Evolutionary conservation across 2,113 vertebrate species (phyloP).

Genomic region (Crotalus tigris): DNA sequence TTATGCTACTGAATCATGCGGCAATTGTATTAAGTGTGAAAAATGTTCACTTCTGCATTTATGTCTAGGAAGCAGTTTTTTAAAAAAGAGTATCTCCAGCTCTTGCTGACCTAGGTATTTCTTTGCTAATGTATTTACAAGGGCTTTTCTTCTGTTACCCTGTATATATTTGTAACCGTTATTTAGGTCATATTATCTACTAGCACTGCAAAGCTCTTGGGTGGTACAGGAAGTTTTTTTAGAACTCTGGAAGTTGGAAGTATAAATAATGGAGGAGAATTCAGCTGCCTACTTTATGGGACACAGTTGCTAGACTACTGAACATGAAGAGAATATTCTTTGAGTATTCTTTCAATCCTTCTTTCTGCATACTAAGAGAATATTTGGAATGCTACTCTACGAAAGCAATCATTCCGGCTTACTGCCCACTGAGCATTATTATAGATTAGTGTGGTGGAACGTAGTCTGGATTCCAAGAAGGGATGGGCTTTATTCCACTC

Average conservation of each 20-base stretch:
- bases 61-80: not conserved
- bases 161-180: not conserved
- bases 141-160: not conserved
- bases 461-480: not conserved
- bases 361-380: not conserved
- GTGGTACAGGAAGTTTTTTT: not conserved
- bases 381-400: too few species aligned
- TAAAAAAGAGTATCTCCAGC: not conserved
- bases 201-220: not conserved
- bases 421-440: not conserved
- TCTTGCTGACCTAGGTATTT: not conserved
- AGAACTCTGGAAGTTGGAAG: not conserved
- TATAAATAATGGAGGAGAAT: not conserved
- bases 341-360: not conserved
- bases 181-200: not conserved
- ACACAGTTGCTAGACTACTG: not conserved
- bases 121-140: conserved; percentile 3
- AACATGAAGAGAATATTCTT: not conserved
- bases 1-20: not conserved
- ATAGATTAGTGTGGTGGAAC: not conserved
- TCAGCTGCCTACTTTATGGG: not conserved
- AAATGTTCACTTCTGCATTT: not conserved
- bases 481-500: not conserved
- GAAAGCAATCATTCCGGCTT: not conserved
- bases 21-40: not conserved